phyloP scores from a whole-genome alignment of 2,888 invertebrate species.

The Arctia plantaginis region DNA sequence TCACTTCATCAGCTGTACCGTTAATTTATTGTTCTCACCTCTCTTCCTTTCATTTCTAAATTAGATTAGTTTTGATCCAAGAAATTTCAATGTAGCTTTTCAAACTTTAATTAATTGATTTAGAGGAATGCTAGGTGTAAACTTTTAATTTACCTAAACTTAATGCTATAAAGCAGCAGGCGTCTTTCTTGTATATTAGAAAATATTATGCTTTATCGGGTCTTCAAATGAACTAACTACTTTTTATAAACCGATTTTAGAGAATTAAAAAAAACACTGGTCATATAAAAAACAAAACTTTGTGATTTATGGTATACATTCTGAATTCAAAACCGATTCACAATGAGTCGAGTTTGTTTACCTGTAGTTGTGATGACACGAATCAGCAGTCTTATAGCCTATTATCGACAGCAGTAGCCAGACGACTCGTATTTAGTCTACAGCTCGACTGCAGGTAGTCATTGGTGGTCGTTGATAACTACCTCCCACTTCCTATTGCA shows the following conservation, averaged over 20 bases:
- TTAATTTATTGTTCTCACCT: too few relatives aligned
- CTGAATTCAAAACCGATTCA: background rate
- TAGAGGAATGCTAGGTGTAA: too few relatives aligned
- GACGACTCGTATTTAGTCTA: conserved; percentile 22
- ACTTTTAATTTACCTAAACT: too few relatives aligned
- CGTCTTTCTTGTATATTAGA: too few relatives aligned
- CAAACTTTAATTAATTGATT: too few relatives aligned
- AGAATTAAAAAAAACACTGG: background rate
- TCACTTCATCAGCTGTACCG: background rate
- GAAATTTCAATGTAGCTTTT: too few relatives aligned
- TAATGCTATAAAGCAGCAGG: too few relatives aligned
- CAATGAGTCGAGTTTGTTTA: conserved; percentile 10
- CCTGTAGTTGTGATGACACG: background rate
- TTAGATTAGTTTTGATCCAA: background rate
- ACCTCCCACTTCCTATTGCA: background rate
- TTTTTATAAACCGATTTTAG: background rate
- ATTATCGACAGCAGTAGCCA: conserved; percentile 13
- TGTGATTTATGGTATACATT: background rate
- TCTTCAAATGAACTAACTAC: background rate
- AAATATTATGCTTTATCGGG: too few relatives aligned
- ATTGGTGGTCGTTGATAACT: conserved; percentile 13
- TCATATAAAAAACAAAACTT: background rate
- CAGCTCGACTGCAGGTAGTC: background rate
- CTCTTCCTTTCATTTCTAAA: too few relatives aligned
- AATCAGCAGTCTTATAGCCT: conserved; percentile 11